Conservation (phyloP, 2,113 vertebrate genomes). For the Artemisiospiza belli region DNA sequence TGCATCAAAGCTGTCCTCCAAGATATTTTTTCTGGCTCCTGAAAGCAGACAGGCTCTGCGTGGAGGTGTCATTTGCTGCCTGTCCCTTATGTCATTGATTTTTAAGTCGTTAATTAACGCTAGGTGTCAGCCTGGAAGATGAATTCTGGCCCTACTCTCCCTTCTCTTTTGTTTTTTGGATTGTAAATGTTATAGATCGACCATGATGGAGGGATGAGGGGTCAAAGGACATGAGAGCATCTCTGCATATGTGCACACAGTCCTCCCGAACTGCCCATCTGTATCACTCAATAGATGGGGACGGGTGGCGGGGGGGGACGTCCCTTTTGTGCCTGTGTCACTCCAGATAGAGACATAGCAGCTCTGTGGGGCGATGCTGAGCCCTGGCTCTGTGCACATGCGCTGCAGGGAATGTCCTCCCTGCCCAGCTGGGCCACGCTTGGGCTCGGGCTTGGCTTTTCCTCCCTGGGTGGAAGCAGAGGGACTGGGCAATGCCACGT, state of each 20-base stretch:
- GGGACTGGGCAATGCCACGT: neutral
- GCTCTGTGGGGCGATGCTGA: neutral
- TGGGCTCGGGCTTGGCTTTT: neutral
- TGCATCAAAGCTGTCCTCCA: slow-evolving; percentile 37
- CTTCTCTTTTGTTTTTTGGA: slow-evolving; percentile 80
- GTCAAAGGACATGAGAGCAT: slow-evolving; percentile 75
- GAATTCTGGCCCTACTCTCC: slow-evolving; percentile 74
- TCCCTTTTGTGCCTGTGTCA: slow-evolving; percentile 52
- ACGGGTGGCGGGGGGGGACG: neutral
- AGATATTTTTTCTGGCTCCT: slow-evolving; percentile 37
- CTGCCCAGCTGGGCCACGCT: neutral
- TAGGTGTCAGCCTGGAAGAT: slow-evolving; percentile 82
- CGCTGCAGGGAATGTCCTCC: neutral
- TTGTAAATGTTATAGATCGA: slow-evolving; percentile 84
- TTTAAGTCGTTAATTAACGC: slow-evolving; percentile 85
- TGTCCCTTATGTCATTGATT: slow-evolving; percentile 84
- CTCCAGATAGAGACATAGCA: slow-evolving; percentile 27
- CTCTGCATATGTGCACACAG: slow-evolving; percentile 51
- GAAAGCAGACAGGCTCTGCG: slow-evolving; percentile 49
- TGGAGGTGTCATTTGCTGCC: slow-evolving; percentile 82
- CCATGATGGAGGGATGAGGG: slow-evolving; percentile 76
- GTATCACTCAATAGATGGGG: slow-evolving; percentile 22
- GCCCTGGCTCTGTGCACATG: accelerated
- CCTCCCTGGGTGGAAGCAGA: neutral
- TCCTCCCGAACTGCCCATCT: slow-evolving; percentile 41